Evolutionary conservation across 2,888 invertebrate genomes (phyloP), one percentile per base, ranked within the genome.

Genomic region (Ectobius pallidus): DNA sequence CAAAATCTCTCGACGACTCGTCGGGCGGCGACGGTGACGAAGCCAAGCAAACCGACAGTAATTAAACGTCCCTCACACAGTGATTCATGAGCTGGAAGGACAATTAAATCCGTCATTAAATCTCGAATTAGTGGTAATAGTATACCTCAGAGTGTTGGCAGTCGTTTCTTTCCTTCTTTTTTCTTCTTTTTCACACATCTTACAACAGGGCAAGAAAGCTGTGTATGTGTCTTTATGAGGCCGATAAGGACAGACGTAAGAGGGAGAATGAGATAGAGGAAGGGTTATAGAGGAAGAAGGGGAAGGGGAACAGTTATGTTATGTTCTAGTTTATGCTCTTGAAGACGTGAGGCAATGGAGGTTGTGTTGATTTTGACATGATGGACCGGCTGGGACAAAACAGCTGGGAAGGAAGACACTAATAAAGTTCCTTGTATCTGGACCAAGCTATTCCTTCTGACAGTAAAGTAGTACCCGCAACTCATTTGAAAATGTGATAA

Each of bases 101-200:
- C 72, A 73, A 74, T 74, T 74, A 74, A 74, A 74, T 70, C 68
- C 73, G 68, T 68, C 74, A 74, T 74, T 74, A 74, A 74, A 72
- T 69, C 70, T 67, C 32, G 68, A 70, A 74, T 74, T 74, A 74
- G 74, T 52, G 72, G 74, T 74, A 74, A 68, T 74, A 58, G 67
- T 58, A 70, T 44, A 30, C 52, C 30, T n/a, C 3, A 18, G 22
- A 34, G 34, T 34, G 62, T 34, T 62, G 62, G n/a, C 42, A 25
- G 44, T 1, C 4, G 2, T 7, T 62, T 22, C 42, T 25, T 62
- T 62, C 7, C 7, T 62, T 2, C 4, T n/a, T 49, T 49, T 49
- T 16, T 18, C 6, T 49, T 49, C n/a, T n/a, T 49, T 16, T n/a
- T 4, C n/a, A 11, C n/a, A 18, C 49, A 6, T 6, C 18, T n/a